Evolutionary conservation across 2,888 invertebrate genomes (phyloP).

Genomic region (Luperina nickerlii): DNA sequence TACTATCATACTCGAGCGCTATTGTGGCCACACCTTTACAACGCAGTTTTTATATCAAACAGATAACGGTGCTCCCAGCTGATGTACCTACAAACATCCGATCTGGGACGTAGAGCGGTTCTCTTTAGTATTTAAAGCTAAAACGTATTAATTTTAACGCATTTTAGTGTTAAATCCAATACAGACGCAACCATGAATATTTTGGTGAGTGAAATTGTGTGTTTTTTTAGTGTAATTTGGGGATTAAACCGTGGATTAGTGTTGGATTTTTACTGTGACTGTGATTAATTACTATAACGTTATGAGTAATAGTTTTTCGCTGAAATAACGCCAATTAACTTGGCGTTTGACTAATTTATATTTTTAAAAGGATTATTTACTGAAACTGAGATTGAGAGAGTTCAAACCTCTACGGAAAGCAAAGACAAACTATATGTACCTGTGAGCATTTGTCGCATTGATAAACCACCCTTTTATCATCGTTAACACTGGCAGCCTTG

Average conservation of each 20-base stretch:
- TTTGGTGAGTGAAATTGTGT: conserved; percentile 42
- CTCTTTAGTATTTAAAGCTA: conserved; percentile 54
- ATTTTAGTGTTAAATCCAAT: conserved; percentile 4
- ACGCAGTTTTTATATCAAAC: conserved; percentile 42
- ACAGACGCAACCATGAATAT: conserved; percentile 43
- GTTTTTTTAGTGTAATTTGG: neutral
- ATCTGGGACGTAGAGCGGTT: conserved; percentile 51
- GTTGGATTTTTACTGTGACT: neutral
- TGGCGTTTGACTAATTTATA: too few relatives aligned
- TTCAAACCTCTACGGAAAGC: too few relatives aligned
- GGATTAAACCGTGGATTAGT: neutral
- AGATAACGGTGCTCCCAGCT: conserved; percentile 56
- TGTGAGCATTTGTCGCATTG: too few relatives aligned
- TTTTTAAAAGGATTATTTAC: too few relatives aligned
- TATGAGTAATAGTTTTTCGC: too few relatives aligned
- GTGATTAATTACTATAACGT: neutral
- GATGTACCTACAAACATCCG: conserved; percentile 53
- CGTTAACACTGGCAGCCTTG: too few relatives aligned
- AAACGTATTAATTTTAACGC: conserved; percentile 4
- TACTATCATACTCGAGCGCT: neutral
- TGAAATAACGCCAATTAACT: neutral
- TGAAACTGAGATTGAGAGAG: too few relatives aligned
- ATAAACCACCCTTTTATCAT: too few relatives aligned
- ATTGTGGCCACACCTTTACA: conserved; percentile 20
- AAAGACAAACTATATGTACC: too few relatives aligned